phyloP scores from a whole-genome alignment of 2,888 invertebrate species.

The Rhagium mordax region DNA sequence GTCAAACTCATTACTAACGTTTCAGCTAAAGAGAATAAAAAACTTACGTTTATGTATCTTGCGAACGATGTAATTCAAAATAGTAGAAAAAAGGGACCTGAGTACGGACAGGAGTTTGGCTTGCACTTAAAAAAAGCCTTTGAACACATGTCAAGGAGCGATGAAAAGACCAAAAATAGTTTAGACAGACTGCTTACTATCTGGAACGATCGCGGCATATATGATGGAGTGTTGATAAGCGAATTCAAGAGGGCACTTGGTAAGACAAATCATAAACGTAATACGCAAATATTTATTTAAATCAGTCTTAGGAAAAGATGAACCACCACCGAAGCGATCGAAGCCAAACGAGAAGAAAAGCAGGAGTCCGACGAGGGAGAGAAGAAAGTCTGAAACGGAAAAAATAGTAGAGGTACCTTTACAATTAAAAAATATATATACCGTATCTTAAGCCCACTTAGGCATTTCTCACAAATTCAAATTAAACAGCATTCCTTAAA shows the following conservation, averaged over 20 bases:
- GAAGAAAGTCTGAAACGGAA: constrained; percentile 72
- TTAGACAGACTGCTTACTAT: constrained; percentile 88
- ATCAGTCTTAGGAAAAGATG: constrained; percentile 68
- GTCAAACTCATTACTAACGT: constrained; percentile 48
- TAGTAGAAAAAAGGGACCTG: constrained; percentile 97
- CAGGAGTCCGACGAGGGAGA: constrained; percentile 65
- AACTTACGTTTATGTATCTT: constrained; percentile 96
- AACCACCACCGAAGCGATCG: constrained; percentile 71
- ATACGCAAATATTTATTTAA: constrained; percentile 27
- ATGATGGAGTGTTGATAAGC: constrained; percentile 84
- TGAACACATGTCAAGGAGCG: constrained; percentile 84
- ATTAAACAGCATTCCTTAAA: too few relatives aligned
- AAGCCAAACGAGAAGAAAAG: constrained; percentile 68
- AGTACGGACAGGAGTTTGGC: constrained; percentile 92
- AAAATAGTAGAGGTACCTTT: constrained; percentile 60
- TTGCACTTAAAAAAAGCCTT: constrained; percentile 86
- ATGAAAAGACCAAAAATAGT: constrained; percentile 87
- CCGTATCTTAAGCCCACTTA: too few relatives aligned
- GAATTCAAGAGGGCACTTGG: constrained; percentile 81
- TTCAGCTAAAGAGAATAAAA: constrained; percentile 87
- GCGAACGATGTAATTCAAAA: constrained; percentile 99
- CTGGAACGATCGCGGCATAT: constrained; percentile 95
- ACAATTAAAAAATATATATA: too few relatives aligned
- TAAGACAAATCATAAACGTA: too few relatives aligned
- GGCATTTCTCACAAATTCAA: too few relatives aligned